Base-by-base conservation (phyloP, 92 coral and sea anemone genomes). In the Pocillopora grandis region DNA sequence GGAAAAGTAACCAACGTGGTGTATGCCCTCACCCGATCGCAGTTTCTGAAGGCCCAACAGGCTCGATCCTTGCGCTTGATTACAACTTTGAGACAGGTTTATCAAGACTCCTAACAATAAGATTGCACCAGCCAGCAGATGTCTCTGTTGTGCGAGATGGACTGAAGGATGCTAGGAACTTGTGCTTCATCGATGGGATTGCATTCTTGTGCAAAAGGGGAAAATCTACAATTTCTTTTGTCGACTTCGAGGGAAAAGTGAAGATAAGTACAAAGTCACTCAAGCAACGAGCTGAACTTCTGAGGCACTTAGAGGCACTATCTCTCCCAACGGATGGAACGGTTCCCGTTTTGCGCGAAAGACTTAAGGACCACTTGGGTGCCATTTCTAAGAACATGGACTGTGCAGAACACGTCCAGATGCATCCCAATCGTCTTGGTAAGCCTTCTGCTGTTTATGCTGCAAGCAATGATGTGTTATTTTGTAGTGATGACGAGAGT, bases 401-500 rank as follows among this genome's bases (percentile, higher is more conserved):
- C 23, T 23, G 23, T 23, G 23, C 23, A 23, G 23, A 23, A 23
- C 23, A 86, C 61, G 79, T 71, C 62, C 77, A 78, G 62, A 69
- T 88, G 60, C 67, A 76, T 82, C 71, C 60, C 71, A 88, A 82
- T 60, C 23, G 23, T 23, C 23, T 23, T 23, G 23, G 23, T 23
- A 23, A 23, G 0, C 23, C 23, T 23, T 23, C 23, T 23, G 23
- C 23, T 23, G 23, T 23, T 0, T 23, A 23, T 23, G 0, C 23
- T 23, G 23, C 23, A 23, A 23, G 23, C 23, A 23, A 23, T 31
- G 84, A 82, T 76, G 49, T 88, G 71, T 81, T 80, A 65, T 77
- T 88, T 77, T 88, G 87, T 57, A 58, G 83, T 75, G 90, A 87
- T 59, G 90, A 87, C 75, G 82, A 49, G 71, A 70, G 73, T 23